Percentiles rank a stretch among this genome's conserved stretches.
phyloP scores from a whole-genome alignment of 2,113 vertebrate species.

The Calonectris borealis region DNA sequence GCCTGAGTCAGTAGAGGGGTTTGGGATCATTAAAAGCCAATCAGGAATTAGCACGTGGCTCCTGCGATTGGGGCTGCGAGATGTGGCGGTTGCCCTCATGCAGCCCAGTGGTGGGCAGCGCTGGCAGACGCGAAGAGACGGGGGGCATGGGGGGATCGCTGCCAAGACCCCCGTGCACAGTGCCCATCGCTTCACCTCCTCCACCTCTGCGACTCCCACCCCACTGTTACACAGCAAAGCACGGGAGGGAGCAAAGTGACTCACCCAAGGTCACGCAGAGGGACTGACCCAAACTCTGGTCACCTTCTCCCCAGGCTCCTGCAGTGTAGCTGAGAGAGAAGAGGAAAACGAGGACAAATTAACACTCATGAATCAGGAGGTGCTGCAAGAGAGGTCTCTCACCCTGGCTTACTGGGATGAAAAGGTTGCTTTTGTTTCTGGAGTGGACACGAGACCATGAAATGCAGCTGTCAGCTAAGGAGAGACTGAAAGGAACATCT shows the following conservation, averaged over 20 bases:
- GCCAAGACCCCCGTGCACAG: fast-evolving
- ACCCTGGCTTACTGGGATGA: not conserved
- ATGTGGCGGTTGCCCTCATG: not conserved
- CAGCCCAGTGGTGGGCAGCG: not conserved
- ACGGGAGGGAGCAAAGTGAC: not conserved
- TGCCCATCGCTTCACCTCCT: fast-evolving
- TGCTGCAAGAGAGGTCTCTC: not conserved
- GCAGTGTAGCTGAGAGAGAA: not conserved
- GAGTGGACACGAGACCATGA: not conserved
- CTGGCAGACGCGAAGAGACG: not conserved
- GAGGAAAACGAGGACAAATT: not conserved
- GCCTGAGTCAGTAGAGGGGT: constrained; percentile 23
- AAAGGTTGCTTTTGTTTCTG: constrained; percentile 17
- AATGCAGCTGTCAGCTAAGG: constrained; percentile 16
- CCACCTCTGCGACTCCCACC: not conserved
- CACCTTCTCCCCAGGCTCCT: not conserved
- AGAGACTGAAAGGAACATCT: not conserved
- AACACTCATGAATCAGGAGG: not conserved
- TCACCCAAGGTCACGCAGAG: not conserved
- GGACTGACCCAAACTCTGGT: not conserved
- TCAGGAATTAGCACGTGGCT: constrained; percentile 1
- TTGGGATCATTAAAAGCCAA: constrained; percentile 41
- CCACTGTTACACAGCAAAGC: not conserved
- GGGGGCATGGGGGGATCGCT: fast-evolving
- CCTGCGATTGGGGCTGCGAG: not conserved